Evolutionary conservation across 2,797 vertebrate genomes (phyloP).

Genomic region (Chiloscyllium punctatum): DNA sequence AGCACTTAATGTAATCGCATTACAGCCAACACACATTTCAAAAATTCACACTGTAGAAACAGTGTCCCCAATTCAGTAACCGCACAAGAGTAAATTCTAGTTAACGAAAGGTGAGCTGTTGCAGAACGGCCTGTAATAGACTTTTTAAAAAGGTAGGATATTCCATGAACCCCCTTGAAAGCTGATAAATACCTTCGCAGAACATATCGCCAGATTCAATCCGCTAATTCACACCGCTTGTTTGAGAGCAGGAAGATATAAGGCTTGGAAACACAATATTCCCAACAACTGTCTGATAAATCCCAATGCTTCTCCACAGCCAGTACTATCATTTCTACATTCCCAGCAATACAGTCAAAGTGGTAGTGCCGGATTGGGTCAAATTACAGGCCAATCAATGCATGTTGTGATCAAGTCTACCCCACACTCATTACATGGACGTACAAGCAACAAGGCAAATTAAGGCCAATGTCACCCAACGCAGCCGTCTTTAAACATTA

Average conservation of each 20-base stretch:
- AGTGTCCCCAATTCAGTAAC: too few species aligned
- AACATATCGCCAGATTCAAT: not conserved
- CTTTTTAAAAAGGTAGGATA: not conserved
- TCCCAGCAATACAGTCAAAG: not conserved
- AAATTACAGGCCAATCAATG: not conserved
- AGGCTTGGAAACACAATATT: not conserved
- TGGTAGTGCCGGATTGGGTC: not conserved
- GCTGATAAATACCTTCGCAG: not conserved
- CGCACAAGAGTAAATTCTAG: too few species aligned
- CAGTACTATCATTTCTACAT: not conserved
- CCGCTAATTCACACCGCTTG: not conserved
- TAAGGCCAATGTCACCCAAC: not conserved
- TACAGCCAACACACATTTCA: too few species aligned
- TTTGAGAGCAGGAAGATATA: not conserved
- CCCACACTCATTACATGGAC: not conserved
- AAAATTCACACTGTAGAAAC: too few species aligned
- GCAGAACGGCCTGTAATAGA: not conserved
- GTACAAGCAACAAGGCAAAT: not conserved
- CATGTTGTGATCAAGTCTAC: not conserved
- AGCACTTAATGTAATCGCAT: too few species aligned
- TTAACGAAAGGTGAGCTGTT: not conserved
- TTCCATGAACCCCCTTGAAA: not conserved
- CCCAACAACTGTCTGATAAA: not conserved
- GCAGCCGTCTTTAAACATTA: not conserved
- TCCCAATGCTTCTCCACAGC: not conserved